phyloP scores from a whole-genome alignment of 92 coral and sea anemone genomes.

The Scolanthus callimorphus region DNA sequence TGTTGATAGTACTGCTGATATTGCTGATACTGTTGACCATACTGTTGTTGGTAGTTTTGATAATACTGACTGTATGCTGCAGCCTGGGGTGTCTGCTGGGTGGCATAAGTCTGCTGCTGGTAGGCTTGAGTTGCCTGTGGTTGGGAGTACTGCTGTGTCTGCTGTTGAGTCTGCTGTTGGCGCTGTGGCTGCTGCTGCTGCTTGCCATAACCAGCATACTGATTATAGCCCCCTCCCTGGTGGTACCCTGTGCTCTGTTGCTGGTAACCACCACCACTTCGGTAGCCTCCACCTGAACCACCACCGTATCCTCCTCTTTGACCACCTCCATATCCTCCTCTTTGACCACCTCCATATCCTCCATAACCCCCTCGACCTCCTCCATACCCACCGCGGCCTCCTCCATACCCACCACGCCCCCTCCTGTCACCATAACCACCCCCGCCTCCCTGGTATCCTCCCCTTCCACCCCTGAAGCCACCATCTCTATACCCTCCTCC shows the following conservation, averaged over 20 bases:
- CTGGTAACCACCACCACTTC: constrained; percentile 8
- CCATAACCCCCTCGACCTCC: constrained; percentile 48
- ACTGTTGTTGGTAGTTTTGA: constrained; percentile 52
- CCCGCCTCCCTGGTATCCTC: constrained; percentile 33
- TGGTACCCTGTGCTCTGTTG: constrained; percentile 10
- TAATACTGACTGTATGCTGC: constrained; percentile 54
- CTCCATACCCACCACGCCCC: constrained; percentile 31
- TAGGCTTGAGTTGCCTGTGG: constrained; percentile 22
- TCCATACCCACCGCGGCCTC: constrained; percentile 37
- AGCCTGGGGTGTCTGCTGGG: constrained; percentile 13
- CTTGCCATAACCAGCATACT: constrained; percentile 17
- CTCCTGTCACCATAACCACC: constrained; percentile 41
- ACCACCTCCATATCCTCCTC: constrained; percentile 26
- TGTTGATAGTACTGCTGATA: constrained; percentile 8
- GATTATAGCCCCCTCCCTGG: constrained; percentile 13
- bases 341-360: constrained; percentile 24
- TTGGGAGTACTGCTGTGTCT: background rate
- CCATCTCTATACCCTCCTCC: constrained; percentile 30
- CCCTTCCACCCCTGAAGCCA: constrained; percentile 45
- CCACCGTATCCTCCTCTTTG: constrained; percentile 29
- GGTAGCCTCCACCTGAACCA: constrained; percentile 36
- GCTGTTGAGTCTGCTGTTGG: constrained; percentile 11
- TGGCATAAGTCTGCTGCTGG: constrained; percentile 23
- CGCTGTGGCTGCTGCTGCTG: constrained; percentile 13
- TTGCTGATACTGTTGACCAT: constrained; percentile 25